phyloP scores from a whole-genome alignment of 2,888 invertebrate species.

The Aricia artaxerxes region DNA sequence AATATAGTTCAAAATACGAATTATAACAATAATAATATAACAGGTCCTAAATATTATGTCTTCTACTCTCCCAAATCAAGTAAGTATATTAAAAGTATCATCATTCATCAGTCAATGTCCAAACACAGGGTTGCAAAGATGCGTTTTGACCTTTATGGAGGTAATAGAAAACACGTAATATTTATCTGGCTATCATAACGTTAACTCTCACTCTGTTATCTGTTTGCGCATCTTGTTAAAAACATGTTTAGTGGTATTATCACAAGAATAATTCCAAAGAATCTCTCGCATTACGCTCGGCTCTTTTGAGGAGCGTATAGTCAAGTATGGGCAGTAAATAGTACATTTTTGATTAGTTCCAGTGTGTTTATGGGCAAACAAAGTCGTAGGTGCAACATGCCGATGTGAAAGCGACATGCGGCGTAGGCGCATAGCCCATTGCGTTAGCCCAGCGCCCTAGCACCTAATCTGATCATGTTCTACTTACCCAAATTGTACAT shows the following conservation, averaged over 20 bases:
- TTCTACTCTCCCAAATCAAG: too few species aligned
- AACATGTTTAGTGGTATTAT: background rate
- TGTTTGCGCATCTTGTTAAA: constrained; percentile 5
- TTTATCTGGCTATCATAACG: background rate
- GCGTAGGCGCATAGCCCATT: constrained; percentile 62
- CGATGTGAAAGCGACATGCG: constrained; percentile 65
- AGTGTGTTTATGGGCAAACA: constrained; percentile 60
- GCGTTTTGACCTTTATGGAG: background rate
- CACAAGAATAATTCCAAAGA: background rate
- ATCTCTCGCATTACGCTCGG: constrained; percentile 2
- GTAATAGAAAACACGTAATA: background rate
- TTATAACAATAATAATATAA: too few species aligned
- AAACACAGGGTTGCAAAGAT: background rate
- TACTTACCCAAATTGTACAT: constrained; percentile 25
- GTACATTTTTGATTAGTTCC: constrained; percentile 59
- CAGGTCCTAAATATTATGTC: background rate
- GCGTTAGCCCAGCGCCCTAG: constrained; percentile 49
- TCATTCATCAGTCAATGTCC: background rate
- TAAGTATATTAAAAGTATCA: too few species aligned
- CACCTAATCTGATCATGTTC: constrained; percentile 44
- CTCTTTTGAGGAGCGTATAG: background rate
- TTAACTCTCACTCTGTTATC: background rate
- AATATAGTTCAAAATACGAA: too few species aligned
- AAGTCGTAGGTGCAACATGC: constrained; percentile 65
- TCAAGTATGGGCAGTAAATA: constrained; percentile 41